Percentiles rank a stretch among this genome's conserved stretches.
phyloP scores from a whole-genome alignment of 2,888 invertebrate genomes.

The Agrotis segetum region DNA sequence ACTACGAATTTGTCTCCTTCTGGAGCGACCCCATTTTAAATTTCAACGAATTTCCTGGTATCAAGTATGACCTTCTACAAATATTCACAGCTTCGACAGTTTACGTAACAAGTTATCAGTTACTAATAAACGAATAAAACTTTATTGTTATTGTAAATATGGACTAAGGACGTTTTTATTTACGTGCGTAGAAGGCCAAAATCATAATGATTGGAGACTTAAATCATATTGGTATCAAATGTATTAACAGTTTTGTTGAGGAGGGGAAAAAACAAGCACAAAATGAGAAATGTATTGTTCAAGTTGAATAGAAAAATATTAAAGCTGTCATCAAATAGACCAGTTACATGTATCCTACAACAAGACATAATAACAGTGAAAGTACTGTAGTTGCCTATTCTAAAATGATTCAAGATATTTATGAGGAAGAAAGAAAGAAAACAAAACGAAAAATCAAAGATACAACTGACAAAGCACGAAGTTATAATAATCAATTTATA shows the following conservation, averaged over 20 bases:
- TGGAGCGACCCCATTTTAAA: constrained; percentile 14
- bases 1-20: too few species aligned
- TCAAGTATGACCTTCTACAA: constrained; percentile 29
- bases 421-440: too few species aligned
- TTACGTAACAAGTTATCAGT: constrained; percentile 46
- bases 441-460: too few species aligned
- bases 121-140: constrained; percentile 46
- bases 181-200: constrained; percentile 5
- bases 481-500: neutral
- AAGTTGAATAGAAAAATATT: too few species aligned
- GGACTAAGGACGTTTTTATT: constrained; percentile 36
- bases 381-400: too few species aligned
- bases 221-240: constrained; percentile 30
- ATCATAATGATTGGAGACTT: constrained; percentile 15
- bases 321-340: too few species aligned
- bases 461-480: neutral
- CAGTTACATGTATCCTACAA: too few species aligned
- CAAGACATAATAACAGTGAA: too few species aligned
- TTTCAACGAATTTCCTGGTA: constrained; percentile 12
- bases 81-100: constrained; percentile 27
- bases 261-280: too few species aligned
- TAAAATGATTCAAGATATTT: too few species aligned
- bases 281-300: neutral
- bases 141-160: constrained; percentile 49
- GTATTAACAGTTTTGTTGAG: neutral